These are phyloP conservation scores for Azorinus chamasolen DNA, from an alignment of 2,888 invertebrate genomes.

Conservation along the genomic window DNA sequence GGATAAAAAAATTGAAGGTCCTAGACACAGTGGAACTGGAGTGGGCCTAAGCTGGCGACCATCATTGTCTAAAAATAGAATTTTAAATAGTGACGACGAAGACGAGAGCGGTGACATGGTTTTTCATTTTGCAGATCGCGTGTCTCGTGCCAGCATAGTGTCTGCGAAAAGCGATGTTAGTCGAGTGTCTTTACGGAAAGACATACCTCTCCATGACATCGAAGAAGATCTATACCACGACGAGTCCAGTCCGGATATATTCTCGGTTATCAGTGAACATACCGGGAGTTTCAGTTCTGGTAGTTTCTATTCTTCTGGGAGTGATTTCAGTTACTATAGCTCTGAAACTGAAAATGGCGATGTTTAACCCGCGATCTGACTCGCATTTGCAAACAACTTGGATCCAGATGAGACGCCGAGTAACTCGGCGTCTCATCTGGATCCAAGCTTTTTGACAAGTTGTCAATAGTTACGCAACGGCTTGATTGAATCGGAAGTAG, in stretches of 20 bases:
- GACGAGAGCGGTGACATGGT: conserved; percentile 32
- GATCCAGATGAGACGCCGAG: too few species aligned
- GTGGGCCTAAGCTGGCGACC: conserved; percentile 21
- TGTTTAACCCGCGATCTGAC: background rate
- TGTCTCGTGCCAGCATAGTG: conserved; percentile 7
- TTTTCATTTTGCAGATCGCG: conserved; percentile 23
- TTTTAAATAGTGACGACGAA: conserved; percentile 34
- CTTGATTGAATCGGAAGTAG: too few species aligned
- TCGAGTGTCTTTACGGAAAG: background rate
- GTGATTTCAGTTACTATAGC: conserved; percentile 17
- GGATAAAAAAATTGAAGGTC: background rate
- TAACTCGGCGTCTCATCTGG: too few species aligned
- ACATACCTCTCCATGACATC: conserved; percentile 27
- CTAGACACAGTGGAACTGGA: background rate
- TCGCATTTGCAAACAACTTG: too few species aligned
- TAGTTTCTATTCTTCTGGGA: conserved; percentile 35
- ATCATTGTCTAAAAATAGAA: conserved; percentile 42
- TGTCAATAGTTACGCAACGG: too few species aligned
- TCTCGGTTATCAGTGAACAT: conserved; percentile 54
- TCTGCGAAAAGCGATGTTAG: conserved; percentile 1
- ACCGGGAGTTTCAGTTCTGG: conserved; percentile 43
- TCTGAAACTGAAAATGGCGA: conserved; percentile 14
- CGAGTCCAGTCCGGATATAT: conserved; percentile 50
- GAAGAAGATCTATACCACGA: conserved; percentile 31
- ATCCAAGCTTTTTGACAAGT: too few species aligned